Base-by-base conservation (phyloP, 2,113 vertebrate genomes). In the Candoia aspera region DNA sequence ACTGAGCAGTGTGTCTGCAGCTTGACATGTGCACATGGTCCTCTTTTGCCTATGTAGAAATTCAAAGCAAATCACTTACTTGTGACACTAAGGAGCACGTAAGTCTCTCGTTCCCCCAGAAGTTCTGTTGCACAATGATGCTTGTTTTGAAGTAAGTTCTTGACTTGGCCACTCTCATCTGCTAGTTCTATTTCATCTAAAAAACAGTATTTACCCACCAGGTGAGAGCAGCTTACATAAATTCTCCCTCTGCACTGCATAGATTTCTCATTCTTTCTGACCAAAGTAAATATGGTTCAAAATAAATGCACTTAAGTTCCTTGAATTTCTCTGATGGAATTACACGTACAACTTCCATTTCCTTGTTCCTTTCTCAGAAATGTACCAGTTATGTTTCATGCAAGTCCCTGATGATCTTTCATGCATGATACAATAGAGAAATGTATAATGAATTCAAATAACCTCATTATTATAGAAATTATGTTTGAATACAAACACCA, bases 131-230 rank as follows among this genome's bases (percentile, higher is more conserved):
- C 24, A 0, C 57, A 90, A 26, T 1, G 83, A 11, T 94, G 92
- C n/a, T 89, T 92, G 91, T 94, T 94, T 91, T 95, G 92, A 37
- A 92, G 90, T 42, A 96, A 90, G 26, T 93, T 87, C 91, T 95
- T 95, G 89, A 95, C 92, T 12, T 94, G 95, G 55, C 93, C 95
- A 9, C 1, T 94, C 49, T 92, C 92, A 12, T 95, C 95, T 15
- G 93, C 91, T 86, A 96, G 24, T 9, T 95, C 90, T 2, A 94
- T 86, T 21, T 95, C 94, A 37, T 58, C 96, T 96, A 91, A 33
- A 95, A 90, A 21, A 85, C 24, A 93, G 2, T 53, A 24, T 37
- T 4, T 0, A 29, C 4, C 24, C 29, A 4, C 33, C 49, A 60
- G 17, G 5, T 57, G 26, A 79, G 26, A 79, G 5, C 8, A 21